Conservation (phyloP, 2,888 invertebrate species). For the Choreutis nemorana region DNA sequence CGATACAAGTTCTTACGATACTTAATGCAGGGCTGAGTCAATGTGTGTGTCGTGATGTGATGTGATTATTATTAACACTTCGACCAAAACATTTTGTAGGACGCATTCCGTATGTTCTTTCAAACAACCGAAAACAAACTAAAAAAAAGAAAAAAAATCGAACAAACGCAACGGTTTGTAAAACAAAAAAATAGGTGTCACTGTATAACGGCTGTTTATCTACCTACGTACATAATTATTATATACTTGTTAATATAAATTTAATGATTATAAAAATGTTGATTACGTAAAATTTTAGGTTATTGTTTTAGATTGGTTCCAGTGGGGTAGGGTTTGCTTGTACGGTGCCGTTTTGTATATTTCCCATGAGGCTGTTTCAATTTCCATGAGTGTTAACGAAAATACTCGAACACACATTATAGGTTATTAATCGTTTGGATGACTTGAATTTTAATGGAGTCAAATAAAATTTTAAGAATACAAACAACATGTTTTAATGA, state of each 20-base stretch:
- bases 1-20: too few species aligned
- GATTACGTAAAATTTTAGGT: slow-evolving; percentile 33
- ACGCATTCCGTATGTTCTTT: too few species aligned
- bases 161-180: too few species aligned
- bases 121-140: too few species aligned
- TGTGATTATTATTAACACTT: too few species aligned
- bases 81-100: too few species aligned
- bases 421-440: slow-evolving; percentile 56
- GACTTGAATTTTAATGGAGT: slow-evolving; percentile 58
- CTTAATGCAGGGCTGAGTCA: too few species aligned
- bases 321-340: slow-evolving; percentile 26
- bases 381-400: slow-evolving; percentile 24
- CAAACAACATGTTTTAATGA: slow-evolving; percentile 17
- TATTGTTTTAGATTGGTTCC: slow-evolving; percentile 1
- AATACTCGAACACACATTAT: slow-evolving; percentile 39
- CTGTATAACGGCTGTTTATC: slow-evolving; percentile 64
- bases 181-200: slow-evolving; percentile 52
- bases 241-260: slow-evolving; percentile 63
- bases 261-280: slow-evolving; percentile 57
- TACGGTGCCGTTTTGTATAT: slow-evolving; percentile 19
- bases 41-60: too few species aligned
- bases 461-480: slow-evolving; percentile 62
- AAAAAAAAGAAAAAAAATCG: too few species aligned
- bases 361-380: too few species aligned
- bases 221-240: slow-evolving; percentile 56